Evolutionary conservation across 1,140 invertebrate species (phyloP), one percentile per base, ranked within the genome.

Genomic region (Sweltsa coloradensis): DNA sequence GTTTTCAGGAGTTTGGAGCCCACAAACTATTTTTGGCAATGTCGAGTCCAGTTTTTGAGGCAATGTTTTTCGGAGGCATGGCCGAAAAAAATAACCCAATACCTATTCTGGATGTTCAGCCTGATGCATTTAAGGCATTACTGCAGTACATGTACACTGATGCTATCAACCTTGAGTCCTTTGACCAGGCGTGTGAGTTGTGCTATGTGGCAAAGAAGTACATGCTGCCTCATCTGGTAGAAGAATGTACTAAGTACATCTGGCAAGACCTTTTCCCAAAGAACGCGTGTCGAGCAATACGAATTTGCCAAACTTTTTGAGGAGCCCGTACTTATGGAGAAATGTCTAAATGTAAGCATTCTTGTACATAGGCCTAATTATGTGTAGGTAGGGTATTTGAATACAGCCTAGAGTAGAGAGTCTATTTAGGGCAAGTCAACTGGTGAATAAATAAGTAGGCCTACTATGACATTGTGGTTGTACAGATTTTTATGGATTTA

Each of bases 171-270:
- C 73, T 89, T 7, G 73, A 73, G 41, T 84, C 82, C 5, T 87
- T 87, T 60, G 84, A 88, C 54, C 77, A 87, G 57, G 85, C 84
- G 0, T 88, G 84, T 64, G 84, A 89, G 53, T 64, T 89, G 11
- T 89, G 84, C 60, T 88, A 89, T 63, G 85, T 82, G 45, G 85
- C 85, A 11, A 89, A 89, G 56, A 90, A 90, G 55, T 90, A 89
- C 55, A 85, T 89, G 81, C 58, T 90, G 16, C 85, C 85, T 1
- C 74, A 79, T 61, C 67, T 90, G 4, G 81, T 88, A 0, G 78
- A 85, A 48, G 74, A 84, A 55, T 90, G 87, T 57, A 87, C 82
- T 0, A 74, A 78, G 47, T 88, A 79, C 60, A 65, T 89, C 23
- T 86, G 82, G 80, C 79, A 76, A 1, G 83, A 89, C 61, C 64